Conservation (phyloP, 2,888 invertebrate species). For the Dusona sp. region DNA sequence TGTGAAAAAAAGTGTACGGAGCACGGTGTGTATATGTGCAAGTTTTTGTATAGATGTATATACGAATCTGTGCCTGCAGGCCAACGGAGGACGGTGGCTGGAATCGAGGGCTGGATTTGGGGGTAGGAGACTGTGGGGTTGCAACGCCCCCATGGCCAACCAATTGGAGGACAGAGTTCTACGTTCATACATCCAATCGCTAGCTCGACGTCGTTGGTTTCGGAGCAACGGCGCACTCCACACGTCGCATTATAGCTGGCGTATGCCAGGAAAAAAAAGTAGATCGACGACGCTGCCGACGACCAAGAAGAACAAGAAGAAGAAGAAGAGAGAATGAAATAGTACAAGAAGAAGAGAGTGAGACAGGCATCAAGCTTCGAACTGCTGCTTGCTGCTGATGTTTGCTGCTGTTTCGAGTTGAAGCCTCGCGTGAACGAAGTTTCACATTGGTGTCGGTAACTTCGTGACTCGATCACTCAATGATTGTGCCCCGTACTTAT, state of each 20-base stretch:
- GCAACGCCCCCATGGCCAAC: constrained; percentile 77
- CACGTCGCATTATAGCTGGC: constrained; percentile 59
- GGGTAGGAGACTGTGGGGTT: constrained; percentile 75
- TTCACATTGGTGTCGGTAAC: constrained; percentile 70
- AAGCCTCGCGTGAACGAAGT: constrained; percentile 61
- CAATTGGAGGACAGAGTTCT: constrained; percentile 71
- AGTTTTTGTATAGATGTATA: not conserved
- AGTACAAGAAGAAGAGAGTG: constrained; percentile 40
- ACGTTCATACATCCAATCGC: constrained; percentile 68
- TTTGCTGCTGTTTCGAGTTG: constrained; percentile 67
- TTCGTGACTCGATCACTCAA: constrained; percentile 79
- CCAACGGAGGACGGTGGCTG: constrained; percentile 49
- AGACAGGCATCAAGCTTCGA: constrained; percentile 57
- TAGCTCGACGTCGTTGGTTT: constrained; percentile 58
- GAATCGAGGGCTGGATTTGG: constrained; percentile 61
- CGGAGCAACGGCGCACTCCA: constrained; percentile 62
- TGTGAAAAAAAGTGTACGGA: not conserved
- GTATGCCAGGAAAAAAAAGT: constrained; percentile 59
- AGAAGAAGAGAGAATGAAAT: constrained; percentile 42
- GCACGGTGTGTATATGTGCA: too few relatives aligned
- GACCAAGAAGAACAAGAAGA: constrained; percentile 41
- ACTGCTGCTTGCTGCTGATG: constrained; percentile 48
- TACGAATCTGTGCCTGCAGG: constrained; percentile 33
- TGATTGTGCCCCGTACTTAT: constrained; percentile 71
- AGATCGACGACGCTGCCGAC: constrained; percentile 40